phyloP scores from a whole-genome alignment of 2,113 vertebrate species.

The Tyto alba region DNA sequence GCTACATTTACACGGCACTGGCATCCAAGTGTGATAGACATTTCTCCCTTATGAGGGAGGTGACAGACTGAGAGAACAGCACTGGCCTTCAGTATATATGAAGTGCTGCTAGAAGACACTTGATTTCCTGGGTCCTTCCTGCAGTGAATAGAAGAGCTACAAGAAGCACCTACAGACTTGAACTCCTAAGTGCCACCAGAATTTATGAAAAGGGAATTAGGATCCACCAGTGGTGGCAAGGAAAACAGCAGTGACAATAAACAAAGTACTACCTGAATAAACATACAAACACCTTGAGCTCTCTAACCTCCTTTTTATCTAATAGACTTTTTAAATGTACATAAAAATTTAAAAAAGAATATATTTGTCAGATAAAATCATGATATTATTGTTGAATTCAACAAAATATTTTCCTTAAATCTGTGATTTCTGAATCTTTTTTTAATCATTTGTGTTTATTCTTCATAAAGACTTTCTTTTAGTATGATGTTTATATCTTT shows the following conservation, averaged over 20 bases:
- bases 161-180: conserved; percentile 86
- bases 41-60: conserved; percentile 67
- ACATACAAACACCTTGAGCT: conserved; percentile 82
- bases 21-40: conserved; percentile 92
- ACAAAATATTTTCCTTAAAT: conserved; percentile 86
- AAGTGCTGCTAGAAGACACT: conserved; percentile 81
- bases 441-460: conserved; percentile 80
- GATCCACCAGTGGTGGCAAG: conserved; percentile 81
- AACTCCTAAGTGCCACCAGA: conserved; percentile 87
- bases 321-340: conserved; percentile 85
- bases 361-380: conserved; percentile 88
- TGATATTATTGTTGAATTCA: conserved; percentile 84
- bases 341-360: conserved; percentile 86
- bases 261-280: conserved; percentile 90
- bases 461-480: conserved; percentile 78
- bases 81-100: conserved; percentile 77
- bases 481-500: conserved; percentile 79
- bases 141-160: conserved; percentile 75
- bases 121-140: conserved; percentile 77
- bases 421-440: conserved; percentile 81
- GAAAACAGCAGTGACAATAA: conserved; percentile 82
- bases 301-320: conserved; percentile 88
- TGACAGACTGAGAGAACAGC: conserved; percentile 74
- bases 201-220: conserved; percentile 79
- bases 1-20: conserved; percentile 96